Evolutionary conservation across 2,113 vertebrate genomes (phyloP).

Genomic region (Oophaga pumilio): DNA sequence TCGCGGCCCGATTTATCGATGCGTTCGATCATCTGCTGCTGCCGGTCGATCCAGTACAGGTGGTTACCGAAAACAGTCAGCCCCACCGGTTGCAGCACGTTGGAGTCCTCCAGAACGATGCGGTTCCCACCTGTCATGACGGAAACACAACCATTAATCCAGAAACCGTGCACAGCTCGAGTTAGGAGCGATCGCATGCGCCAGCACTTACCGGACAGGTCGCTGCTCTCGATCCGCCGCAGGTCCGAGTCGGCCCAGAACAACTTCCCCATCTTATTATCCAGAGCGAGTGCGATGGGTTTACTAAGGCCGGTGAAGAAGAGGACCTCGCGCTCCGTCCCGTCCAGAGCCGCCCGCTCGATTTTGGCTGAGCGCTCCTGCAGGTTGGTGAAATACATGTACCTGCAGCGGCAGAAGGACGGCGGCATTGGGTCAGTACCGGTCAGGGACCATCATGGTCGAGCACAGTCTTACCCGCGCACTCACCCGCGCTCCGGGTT

Average conservation of each 20-base stretch:
- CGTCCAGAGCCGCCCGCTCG: slow-evolving; percentile 91
- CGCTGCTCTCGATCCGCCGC: slow-evolving; percentile 94
- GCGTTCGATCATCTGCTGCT: slow-evolving; percentile 98
- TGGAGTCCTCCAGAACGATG: slow-evolving; percentile 92
- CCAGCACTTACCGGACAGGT: slow-evolving; percentile 85
- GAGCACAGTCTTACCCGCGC: not conserved
- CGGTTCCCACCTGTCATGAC: slow-evolving; percentile 83
- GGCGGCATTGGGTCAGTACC: not conserved
- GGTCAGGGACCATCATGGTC: not conserved
- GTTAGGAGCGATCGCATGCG: not conserved
- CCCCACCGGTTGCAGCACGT: slow-evolving; percentile 94
- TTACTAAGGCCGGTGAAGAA: slow-evolving; percentile 93
- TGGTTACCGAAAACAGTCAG: slow-evolving; percentile 92
- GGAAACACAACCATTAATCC: too few species aligned
- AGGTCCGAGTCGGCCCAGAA: slow-evolving; percentile 97
- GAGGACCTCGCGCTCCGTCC: slow-evolving; percentile 93
- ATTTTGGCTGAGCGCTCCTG: slow-evolving; percentile 94
- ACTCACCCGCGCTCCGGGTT: slow-evolving; percentile 95
- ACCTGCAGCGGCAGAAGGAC: slow-evolving; percentile 71
- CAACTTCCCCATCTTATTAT: slow-evolving; percentile 88
- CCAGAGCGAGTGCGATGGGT: slow-evolving; percentile 87
- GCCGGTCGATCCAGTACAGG: slow-evolving; percentile 97
- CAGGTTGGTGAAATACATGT: slow-evolving; percentile 99
- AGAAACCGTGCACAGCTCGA: too few species aligned
- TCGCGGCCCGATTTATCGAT: slow-evolving; percentile 90